Percentiles rank a stretch among this genome's conserved stretches.
These are phyloP conservation scores for Amiota mariae DNA, from an alignment of 2,888 invertebrate species.

Conservation along the genomic window DNA sequence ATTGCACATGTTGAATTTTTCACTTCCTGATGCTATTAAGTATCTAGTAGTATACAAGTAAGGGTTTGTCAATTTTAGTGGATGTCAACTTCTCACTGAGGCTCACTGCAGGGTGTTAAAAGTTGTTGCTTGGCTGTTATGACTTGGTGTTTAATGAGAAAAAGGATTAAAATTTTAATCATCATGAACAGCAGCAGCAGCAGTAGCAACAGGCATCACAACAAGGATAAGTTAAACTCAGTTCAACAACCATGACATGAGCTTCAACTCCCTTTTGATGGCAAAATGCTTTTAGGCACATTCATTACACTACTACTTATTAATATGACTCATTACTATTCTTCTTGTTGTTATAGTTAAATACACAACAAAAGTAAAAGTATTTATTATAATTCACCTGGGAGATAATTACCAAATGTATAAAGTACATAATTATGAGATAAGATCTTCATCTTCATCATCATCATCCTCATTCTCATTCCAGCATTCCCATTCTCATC, in stretches of 20 bases:
- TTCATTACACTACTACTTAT: neutral
- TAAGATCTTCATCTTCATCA: neutral
- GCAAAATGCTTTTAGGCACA: constrained; percentile 16
- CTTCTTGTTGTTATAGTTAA: constrained; percentile 18
- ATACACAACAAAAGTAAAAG: constrained; percentile 11
- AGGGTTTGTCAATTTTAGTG: neutral
- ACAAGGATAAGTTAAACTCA: neutral
- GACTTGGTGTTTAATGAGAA: constrained; percentile 37
- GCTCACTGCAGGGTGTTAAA: constrained; percentile 1
- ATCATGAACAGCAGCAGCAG: constrained; percentile 36
- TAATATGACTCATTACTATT: neutral
- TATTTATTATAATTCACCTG: constrained; percentile 39
- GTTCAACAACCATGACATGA: neutral
- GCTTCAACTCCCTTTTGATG: neutral
- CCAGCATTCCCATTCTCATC: too few relatives aligned
- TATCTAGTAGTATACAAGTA: too few relatives aligned
- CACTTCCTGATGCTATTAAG: constrained; percentile 9
- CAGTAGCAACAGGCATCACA: neutral
- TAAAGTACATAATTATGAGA: constrained; percentile 64
- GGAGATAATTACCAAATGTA: constrained; percentile 60
- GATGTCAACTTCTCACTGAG: neutral
- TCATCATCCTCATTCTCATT: neutral
- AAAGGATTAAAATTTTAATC: constrained; percentile 50
- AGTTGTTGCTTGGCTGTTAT: constrained; percentile 15
- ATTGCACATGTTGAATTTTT: constrained; percentile 57